phyloP scores from a whole-genome alignment of 2,888 invertebrate genomes.

The Acanthosepion esculentum region DNA sequence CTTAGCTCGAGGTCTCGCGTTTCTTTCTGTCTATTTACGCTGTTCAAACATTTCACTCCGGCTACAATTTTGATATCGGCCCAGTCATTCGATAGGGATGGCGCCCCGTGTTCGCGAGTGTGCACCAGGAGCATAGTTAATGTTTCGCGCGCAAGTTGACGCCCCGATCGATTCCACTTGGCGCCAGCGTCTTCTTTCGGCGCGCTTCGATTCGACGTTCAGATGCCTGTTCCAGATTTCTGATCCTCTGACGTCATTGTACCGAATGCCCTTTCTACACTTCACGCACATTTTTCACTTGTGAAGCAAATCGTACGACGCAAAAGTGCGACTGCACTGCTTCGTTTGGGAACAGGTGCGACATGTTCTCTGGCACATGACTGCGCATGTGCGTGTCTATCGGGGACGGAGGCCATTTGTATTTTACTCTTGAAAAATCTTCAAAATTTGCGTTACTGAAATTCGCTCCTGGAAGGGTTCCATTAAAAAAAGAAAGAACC shows the following conservation, averaged over 20 bases:
- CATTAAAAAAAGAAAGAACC: too few species aligned
- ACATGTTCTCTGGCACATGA: too few species aligned
- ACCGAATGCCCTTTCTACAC: neutral
- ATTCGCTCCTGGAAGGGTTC: too few species aligned
- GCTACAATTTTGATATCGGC: neutral
- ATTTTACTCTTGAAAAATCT: neutral
- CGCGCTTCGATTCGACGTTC: neutral
- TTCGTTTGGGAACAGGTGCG: neutral
- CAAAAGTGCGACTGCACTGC: neutral
- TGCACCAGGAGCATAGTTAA: neutral
- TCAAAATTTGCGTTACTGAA: neutral
- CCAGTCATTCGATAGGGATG: neutral
- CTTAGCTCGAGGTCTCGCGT: neutral
- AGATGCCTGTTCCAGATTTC: neutral
- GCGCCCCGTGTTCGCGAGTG: neutral
- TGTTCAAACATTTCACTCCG: neutral
- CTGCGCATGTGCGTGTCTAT: neutral
- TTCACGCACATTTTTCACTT: too few species aligned
- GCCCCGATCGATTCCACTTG: neutral
- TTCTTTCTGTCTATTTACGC: neutral
- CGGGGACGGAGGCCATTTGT: neutral
- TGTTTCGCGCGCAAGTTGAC: neutral
- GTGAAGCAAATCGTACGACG: too few species aligned
- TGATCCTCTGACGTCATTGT: neutral
- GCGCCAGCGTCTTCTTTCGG: neutral